Percentiles rank a stretch among this genome's conserved stretches.
Conservation (phyloP, 2,113 vertebrate genomes). For the Amblyornis subalaris region DNA sequence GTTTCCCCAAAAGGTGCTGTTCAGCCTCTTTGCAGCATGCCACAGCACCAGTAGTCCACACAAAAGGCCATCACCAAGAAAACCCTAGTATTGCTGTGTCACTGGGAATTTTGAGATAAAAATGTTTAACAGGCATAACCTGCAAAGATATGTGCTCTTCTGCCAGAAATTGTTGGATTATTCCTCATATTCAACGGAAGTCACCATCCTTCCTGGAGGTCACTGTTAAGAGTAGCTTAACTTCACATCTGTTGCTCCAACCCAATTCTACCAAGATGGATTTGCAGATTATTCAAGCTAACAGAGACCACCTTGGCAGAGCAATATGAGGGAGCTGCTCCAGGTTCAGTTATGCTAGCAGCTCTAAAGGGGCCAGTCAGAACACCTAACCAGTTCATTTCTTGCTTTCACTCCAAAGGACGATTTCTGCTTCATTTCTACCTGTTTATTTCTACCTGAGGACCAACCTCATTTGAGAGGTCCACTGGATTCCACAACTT, state of each 20-base stretch:
- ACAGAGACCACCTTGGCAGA: not conserved
- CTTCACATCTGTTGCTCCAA: not conserved
- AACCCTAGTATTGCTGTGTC: not conserved
- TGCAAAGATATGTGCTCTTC: rapidly evolving
- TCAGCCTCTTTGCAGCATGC: not conserved
- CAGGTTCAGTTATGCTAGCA: not conserved
- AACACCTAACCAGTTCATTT: not conserved
- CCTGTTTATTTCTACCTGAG: no score
- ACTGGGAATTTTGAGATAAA: not conserved
- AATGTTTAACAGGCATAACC: not conserved
- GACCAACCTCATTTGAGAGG: not conserved
- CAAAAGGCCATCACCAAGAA: not conserved
- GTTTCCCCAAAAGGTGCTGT: not conserved
- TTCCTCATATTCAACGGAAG: not conserved
- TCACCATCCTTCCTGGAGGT: not conserved
- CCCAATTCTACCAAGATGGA: not conserved
- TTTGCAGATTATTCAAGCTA: not conserved
- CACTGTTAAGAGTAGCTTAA: rapidly evolving
- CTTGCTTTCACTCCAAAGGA: not conserved
- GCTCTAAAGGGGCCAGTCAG: not conserved
- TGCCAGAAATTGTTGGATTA: not conserved
- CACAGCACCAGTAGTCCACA: not conserved
- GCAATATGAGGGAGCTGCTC: not conserved
- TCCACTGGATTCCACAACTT: not conserved
- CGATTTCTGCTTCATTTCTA: not conserved